Percentiles rank a stretch among this genome's conserved stretches.
Evolutionary conservation across 2,113 vertebrate species (phyloP).

Genomic region (Mobula hypostoma): DNA sequence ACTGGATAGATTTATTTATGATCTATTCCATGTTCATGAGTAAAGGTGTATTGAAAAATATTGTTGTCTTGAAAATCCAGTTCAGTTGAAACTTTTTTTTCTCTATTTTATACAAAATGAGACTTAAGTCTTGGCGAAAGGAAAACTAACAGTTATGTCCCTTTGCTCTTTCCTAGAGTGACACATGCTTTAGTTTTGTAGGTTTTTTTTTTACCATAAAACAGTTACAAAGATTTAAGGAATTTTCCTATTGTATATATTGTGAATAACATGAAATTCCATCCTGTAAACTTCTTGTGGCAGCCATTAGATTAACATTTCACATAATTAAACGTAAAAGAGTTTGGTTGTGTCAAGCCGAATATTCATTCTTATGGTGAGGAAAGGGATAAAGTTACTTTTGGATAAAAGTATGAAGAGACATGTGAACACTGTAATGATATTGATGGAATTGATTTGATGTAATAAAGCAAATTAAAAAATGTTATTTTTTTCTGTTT

Average conservation of each 20-base stretch:
- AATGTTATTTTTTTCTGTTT: neutral
- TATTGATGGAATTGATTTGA: constrained; percentile 19
- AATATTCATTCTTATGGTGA: neutral
- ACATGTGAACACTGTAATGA: neutral
- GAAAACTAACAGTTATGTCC: neutral
- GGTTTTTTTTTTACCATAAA: constrained; percentile 32
- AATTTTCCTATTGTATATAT: constrained; percentile 23
- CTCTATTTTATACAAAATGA: neutral
- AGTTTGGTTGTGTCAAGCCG: constrained; percentile 8
- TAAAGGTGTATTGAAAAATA: neutral
- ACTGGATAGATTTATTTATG: neutral
- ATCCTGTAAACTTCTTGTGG: constrained; percentile 22
- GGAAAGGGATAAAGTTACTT: neutral
- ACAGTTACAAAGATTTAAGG: constrained; percentile 1
- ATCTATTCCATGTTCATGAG: neutral
- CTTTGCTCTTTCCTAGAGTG: constrained; percentile 26
- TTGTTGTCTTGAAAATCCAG: neutral
- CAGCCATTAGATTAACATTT: constrained; percentile 5
- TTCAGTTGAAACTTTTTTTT: neutral
- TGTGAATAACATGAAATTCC: constrained; percentile 30
- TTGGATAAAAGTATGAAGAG: neutral
- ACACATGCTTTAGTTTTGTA: constrained; percentile 33
- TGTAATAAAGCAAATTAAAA: constrained; percentile 33
- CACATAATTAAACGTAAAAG: constrained; percentile 8
- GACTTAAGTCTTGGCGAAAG: neutral